Evolutionary conservation across 1,140 invertebrate species (phyloP), one percentile per base, ranked within the genome.

Genomic region (Archegozetes longisetosus): DNA sequence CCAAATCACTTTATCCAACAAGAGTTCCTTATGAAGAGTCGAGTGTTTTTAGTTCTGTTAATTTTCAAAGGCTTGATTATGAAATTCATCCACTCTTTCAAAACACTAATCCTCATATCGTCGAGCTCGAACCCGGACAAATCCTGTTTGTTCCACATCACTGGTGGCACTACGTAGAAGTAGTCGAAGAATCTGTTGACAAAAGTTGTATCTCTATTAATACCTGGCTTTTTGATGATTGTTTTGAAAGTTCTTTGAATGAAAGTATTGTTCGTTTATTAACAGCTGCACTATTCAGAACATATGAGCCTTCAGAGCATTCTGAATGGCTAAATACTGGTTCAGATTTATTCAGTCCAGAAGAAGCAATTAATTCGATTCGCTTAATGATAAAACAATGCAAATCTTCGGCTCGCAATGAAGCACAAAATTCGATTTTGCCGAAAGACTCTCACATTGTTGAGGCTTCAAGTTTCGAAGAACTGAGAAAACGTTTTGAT

Each of bases 21-120:
- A 78, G 93, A 69, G 78, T 96, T 60, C 93, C 93, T 17, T 97
- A 91, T 75, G 93, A 97, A 77, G 93, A 98, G 70, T 95, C 91
- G 0, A 96, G 88, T 74, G 79, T 97, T 24, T 98, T 92, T 71
- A 92, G 88, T 70, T 76, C 80, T 71, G 75, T 85, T 28, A 87
- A 88, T 73, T 84, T 89, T 67, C 82, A 80, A 69, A 59, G 64
- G 50, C 72, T 74, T 49, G 67, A 76, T 65, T 56, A 71, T 2
- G 20, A 60, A 23, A 56, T 60, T 40, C 70, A 69, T 68, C 70
- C 70, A 53, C n/a, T 61, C 20, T 74, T 74, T 65, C 64, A 69
- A 63, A 70, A 74, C 64, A 17, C 24, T n/a, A 61, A 26, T 50
- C 72, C 68, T 27, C 69, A 69, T 55, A 75, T 78, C 68, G 72